phyloP scores from a whole-genome alignment of 2,888 invertebrate species.

The Drosophila flavopinicola region DNA sequence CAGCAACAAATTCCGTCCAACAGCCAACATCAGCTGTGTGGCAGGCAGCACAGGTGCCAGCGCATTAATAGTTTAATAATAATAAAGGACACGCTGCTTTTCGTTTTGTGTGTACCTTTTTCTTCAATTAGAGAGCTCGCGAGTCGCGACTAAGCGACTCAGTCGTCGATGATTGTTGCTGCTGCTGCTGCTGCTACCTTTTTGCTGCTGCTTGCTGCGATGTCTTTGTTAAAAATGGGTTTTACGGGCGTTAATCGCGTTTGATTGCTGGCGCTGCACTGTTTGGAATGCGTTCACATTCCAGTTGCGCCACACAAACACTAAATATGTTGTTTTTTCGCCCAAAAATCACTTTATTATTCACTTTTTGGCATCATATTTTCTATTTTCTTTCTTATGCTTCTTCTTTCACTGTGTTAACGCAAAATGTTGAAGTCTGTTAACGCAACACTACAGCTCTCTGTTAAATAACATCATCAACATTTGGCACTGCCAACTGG shows the following conservation, averaged over 20 bases:
- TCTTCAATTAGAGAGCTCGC: constrained; percentile 28
- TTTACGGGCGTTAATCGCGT: constrained; percentile 8
- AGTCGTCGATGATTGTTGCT: constrained; percentile 45
- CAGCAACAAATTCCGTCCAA: constrained; percentile 47
- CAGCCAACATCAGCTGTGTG: constrained; percentile 46
- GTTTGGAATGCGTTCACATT: constrained; percentile 47
- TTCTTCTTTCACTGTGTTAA: constrained; percentile 44
- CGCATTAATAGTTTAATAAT: constrained; percentile 6
- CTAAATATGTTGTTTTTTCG: constrained; percentile 39
- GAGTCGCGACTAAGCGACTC: constrained; percentile 41
- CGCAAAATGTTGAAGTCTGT: constrained; percentile 35
- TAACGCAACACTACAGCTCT: constrained; percentile 10
- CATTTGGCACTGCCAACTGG: constrained; percentile 36
- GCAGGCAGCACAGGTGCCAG: constrained; percentile 12
- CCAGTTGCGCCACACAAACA: constrained; percentile 39
- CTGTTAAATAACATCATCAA: constrained; percentile 33
- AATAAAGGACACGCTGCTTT: constrained; percentile 27
- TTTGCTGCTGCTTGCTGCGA: constrained; percentile 19
- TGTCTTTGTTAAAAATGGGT: constrained; percentile 47
- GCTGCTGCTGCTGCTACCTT: constrained; percentile 15
- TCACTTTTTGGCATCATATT: constrained; percentile 65
- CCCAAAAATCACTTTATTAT: constrained; percentile 57
- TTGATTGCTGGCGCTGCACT: constrained; percentile 38
- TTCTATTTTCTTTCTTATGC: constrained; percentile 66
- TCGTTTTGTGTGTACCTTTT: constrained; percentile 62